Evolutionary conservation across 2,113 vertebrate genomes (phyloP).

Genomic region (Oncorhynchus keta): DNA sequence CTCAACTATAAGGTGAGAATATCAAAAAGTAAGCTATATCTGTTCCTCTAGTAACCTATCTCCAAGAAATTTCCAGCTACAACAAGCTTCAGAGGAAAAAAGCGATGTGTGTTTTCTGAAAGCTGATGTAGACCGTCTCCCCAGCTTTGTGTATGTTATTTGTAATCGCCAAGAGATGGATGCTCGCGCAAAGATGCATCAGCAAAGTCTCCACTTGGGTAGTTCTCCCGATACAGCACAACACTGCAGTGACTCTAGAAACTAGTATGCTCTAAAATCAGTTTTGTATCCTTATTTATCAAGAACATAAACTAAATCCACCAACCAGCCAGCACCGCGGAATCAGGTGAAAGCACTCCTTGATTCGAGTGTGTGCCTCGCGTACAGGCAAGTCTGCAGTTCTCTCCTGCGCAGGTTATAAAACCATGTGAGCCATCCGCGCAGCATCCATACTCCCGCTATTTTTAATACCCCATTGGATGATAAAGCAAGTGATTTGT

Average conservation of each 20-base stretch:
- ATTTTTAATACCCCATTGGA: not conserved
- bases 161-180: conserved; percentile 65
- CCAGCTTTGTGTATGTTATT: conserved; percentile 35
- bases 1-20: conserved; percentile 42
- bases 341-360: conserved; percentile 19
- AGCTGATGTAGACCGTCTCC: conserved; percentile 51
- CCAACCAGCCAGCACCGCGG: conserved; percentile 27
- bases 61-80: too few species aligned
- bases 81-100: not conserved
- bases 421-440: conserved; percentile 9
- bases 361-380: conserved; percentile 31
- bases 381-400: conserved; percentile 43
- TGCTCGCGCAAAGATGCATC: conserved; percentile 56
- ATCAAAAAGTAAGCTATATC: conserved; percentile 15
- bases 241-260: conserved; percentile 26
- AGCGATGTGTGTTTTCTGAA: conserved; percentile 26
- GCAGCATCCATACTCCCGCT: conserved; percentile 6
- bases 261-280: conserved; percentile 12
- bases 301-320: conserved; percentile 23
- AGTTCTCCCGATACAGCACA: not conserved
- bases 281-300: conserved; percentile 19
- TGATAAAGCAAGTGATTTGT: too few species aligned
- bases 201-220: conserved; percentile 37
- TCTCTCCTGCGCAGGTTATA: conserved; percentile 17
- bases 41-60: conserved; percentile 10